A percentile compares a stretch with the other conserved stretches of the same genome.
Conservation (phyloP, 2,888 invertebrate species). For the Hirtodrosophila histrioides region DNA sequence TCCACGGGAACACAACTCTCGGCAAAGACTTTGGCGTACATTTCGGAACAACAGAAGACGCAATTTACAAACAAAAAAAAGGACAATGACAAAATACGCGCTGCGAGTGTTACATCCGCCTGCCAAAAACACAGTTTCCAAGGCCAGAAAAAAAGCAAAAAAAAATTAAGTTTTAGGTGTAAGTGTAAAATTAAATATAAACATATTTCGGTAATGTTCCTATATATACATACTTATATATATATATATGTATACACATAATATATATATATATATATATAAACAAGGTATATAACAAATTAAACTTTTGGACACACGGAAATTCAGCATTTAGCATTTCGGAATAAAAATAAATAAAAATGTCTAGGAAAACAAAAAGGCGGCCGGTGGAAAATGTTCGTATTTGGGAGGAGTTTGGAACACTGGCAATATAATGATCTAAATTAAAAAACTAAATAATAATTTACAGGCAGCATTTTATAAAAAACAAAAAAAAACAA, state of each 20-base stretch:
- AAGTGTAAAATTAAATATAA: constrained; percentile 82
- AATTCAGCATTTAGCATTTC: constrained; percentile 75
- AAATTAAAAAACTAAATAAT: constrained; percentile 42
- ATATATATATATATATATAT: constrained; percentile 34
- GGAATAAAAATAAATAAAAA: constrained; percentile 53
- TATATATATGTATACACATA: constrained; percentile 38
- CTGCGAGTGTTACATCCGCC: constrained; percentile 46
- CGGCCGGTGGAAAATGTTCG: constrained; percentile 33
- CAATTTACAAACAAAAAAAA: constrained; percentile 43
- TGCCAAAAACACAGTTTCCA: constrained; percentile 27
- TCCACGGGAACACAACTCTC: constrained; percentile 52
- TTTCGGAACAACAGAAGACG: constrained; percentile 67
- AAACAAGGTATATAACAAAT: constrained; percentile 56
- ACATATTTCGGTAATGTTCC: constrained; percentile 84
- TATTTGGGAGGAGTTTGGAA: constrained; percentile 45
- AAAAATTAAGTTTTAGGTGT: constrained; percentile 72
- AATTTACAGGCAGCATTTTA: constrained; percentile 84
- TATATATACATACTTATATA: constrained; percentile 70
- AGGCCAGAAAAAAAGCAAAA: constrained; percentile 38
- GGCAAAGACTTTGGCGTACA: constrained; percentile 74
- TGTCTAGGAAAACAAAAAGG: constrained; percentile 33
- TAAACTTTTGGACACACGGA: constrained; percentile 56
- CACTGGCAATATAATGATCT: constrained; percentile 41
- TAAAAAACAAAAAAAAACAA: constrained; percentile 24
- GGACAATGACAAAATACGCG: constrained; percentile 56